Conservation (phyloP, 2,888 invertebrate genomes). For the Oegoconia quadripuncta region DNA sequence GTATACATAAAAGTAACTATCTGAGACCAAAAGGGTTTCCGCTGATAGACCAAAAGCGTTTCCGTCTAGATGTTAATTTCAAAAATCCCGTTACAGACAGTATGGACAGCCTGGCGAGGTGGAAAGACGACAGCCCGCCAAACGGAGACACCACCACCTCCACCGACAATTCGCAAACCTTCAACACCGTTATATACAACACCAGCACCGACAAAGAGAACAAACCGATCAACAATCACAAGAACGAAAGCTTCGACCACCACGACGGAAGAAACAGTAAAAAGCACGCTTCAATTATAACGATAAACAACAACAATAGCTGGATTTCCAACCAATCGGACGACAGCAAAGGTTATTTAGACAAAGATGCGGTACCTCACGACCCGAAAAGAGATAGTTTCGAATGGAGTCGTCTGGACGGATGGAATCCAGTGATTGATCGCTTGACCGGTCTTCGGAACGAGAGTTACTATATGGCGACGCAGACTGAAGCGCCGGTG, state of each 20-base stretch:
- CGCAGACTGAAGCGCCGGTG: constrained; percentile 79
- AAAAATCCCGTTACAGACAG: constrained; percentile 72
- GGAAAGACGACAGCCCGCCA: constrained; percentile 76
- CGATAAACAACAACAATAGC: constrained; percentile 71
- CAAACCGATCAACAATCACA: constrained; percentile 45
- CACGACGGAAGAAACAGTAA: constrained; percentile 52
- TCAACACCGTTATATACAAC: constrained; percentile 74
- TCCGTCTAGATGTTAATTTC: no score
- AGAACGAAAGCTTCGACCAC: constrained; percentile 45
- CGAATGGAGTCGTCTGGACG: constrained; percentile 80
- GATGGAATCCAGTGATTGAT: constrained; percentile 94
- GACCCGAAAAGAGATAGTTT: constrained; percentile 75
- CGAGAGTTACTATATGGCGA: constrained; percentile 95
- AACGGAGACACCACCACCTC: constrained; percentile 65
- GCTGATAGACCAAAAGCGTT: neutral
- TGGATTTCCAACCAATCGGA: constrained; percentile 75
- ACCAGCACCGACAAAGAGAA: constrained; percentile 60
- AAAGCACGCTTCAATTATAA: constrained; percentile 71
- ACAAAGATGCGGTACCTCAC: constrained; percentile 68
- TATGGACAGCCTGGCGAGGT: constrained; percentile 74
- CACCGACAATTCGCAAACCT: constrained; percentile 60
- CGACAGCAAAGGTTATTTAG: constrained; percentile 70
- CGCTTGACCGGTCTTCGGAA: constrained; percentile 90
- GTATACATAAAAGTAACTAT: no score
- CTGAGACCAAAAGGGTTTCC: no score